Percentiles rank a stretch among this genome's conserved stretches.
Conservation (phyloP, 2,888 invertebrate genomes). For the Dexiosoma caninum region DNA sequence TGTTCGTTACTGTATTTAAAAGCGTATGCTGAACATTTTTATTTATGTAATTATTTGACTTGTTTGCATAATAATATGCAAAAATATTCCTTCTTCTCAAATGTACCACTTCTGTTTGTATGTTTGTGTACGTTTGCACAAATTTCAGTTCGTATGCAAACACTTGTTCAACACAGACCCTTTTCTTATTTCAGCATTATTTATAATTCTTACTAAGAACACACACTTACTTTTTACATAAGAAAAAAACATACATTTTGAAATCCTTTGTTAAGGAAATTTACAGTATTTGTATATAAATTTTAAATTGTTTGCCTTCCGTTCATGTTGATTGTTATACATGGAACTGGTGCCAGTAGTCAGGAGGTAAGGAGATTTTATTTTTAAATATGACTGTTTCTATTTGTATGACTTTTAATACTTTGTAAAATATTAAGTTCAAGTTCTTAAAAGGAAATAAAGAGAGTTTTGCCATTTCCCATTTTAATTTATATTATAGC, state of each 20-base stretch:
- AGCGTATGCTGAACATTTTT: not conserved
- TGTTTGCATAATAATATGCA: not conserved
- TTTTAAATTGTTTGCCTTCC: conserved; percentile 3
- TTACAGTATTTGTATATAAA: conserved; percentile 6
- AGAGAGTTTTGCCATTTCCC: too few relatives aligned
- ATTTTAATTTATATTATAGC: too few relatives aligned
- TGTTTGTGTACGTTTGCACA: not conserved
- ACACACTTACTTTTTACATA: not conserved
- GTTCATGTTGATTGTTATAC: conserved; percentile 21
- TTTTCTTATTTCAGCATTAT: not conserved
- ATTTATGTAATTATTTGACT: not conserved
- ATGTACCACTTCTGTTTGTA: not conserved
- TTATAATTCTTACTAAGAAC: not conserved
- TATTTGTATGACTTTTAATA: not conserved
- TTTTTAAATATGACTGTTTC: too few relatives aligned
- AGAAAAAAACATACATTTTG: conserved; percentile 2
- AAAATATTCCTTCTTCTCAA: not conserved
- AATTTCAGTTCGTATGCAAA: not conserved
- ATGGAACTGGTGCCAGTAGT: too few relatives aligned
- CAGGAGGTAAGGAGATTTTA: too few relatives aligned
- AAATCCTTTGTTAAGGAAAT: conserved; percentile 26
- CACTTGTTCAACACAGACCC: conserved; percentile 12
- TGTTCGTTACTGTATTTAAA: not conserved
- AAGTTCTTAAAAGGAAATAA: too few relatives aligned
- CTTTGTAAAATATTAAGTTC: too few relatives aligned